Conservation (phyloP, 2,888 invertebrate species). For the Nemurella pictetii region DNA sequence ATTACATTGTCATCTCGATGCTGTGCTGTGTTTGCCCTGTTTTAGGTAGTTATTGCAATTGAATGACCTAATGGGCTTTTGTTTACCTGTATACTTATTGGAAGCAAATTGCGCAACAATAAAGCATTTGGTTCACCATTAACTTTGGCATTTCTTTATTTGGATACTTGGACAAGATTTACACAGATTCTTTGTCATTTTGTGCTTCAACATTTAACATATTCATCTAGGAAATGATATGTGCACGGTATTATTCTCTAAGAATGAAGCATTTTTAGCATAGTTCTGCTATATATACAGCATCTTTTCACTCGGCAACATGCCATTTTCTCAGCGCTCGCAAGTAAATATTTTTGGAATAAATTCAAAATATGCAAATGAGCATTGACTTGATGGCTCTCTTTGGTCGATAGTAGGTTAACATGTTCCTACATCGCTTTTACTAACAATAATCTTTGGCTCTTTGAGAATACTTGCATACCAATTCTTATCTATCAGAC, state of each 20-base stretch:
- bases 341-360: not conserved
- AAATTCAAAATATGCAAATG: not conserved
- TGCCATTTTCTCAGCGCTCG: not conserved
- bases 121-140: not conserved
- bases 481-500: not conserved
- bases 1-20: not conserved
- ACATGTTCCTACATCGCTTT: not conserved
- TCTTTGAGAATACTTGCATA: not conserved
- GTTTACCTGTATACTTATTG: not conserved
- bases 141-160: not conserved
- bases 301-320: no score
- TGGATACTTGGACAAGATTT: not conserved
- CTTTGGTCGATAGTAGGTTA: not conserved
- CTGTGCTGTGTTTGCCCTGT: not conserved
- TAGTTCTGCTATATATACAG: not conserved
- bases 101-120: not conserved
- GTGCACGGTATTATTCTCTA: not conserved
- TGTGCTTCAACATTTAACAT: not conserved
- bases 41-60: not conserved
- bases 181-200: not conserved
- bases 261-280: not conserved
- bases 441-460: not conserved
- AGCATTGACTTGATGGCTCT: no score
- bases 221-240: not conserved
- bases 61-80: not conserved